Evolutionary conservation across 2,888 invertebrate species (phyloP).

Genomic region (Stenoptilia bipunctidactyla): DNA sequence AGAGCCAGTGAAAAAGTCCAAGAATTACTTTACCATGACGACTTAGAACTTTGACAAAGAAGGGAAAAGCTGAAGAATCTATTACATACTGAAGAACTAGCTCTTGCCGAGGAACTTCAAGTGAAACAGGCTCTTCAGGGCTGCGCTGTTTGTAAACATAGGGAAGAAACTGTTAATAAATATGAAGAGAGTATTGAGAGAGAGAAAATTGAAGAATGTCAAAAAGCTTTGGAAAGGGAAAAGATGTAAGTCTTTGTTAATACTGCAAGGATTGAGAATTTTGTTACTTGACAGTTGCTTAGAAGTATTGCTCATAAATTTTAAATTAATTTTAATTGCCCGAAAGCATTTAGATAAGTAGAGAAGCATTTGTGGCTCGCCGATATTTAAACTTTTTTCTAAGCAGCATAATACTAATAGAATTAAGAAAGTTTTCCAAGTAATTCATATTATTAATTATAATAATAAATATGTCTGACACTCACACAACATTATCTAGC

Average conservation of each 20-base stretch:
- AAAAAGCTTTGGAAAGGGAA: conserved; percentile 51
- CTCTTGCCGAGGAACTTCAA: conserved; percentile 30
- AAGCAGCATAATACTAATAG: no score
- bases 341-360: no score
- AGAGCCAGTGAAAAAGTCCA: conserved; percentile 43
- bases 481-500: no score
- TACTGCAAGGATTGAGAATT: no score
- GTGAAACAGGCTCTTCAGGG: conserved; percentile 32
- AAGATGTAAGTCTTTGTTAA: conserved; percentile 58
- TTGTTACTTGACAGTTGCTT: no score
- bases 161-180: conserved; percentile 25
- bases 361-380: no score
- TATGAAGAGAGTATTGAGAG: conserved; percentile 40
- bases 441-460: no score
- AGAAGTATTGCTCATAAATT: no score
- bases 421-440: no score
- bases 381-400: no score
- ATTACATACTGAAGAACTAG: conserved; percentile 37
- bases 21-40: conserved; percentile 39
- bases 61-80: conserved; percentile 35
- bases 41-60: conserved; percentile 48
- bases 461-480: no score
- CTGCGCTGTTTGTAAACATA: conserved; percentile 38
- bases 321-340: no score
- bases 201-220: conserved; percentile 42